Evolutionary conservation across 2,113 vertebrate species (phyloP), one percentile per base, ranked within the genome.

Genomic region (Phylloscopus trochiloides): DNA sequence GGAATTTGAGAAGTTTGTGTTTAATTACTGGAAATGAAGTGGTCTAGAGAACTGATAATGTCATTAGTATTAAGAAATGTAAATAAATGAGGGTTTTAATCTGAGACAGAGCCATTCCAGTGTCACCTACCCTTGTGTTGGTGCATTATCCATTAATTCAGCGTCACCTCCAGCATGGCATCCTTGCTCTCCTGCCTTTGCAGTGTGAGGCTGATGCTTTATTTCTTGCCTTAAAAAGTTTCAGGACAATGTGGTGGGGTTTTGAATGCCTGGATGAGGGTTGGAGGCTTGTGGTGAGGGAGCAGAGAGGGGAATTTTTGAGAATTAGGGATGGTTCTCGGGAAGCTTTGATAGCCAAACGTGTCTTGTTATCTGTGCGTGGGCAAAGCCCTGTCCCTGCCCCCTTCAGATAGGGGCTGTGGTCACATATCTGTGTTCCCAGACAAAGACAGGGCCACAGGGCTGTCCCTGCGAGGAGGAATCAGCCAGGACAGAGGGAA

Each of bases 51-150:
- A 5, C 21, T 31, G 6, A 32, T 40, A 8, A 17, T 34, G 4
- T 5, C 18, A 5, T 34, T 85, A 8, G 10, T 24, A 4, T 21
- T 42, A 19, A 75, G 52, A 43, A 81, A 61, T 34, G 36, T 7
- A 11, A 62, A 38, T 26, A 58, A 86, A 29, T 34, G 2, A 82
- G 58, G 32, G 6, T 67, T 78, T 78, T 59, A 10, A 24, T 36
- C 10, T 7, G 9, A 59, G 55, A 16, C 0, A 2, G 32, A 73
- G 43, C 29, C 0, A 0, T 42, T 25, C 14, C 31, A 7, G 17
- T 3, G 31, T 65, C 62, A 9, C 47, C 67, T 42, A 2, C 32
- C 31, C 14, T 59, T 0, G 1, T 17, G 12, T 3, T n/a, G 54
- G 26, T 59, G 2, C 2, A 0, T 54, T 32, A 16, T 10, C 42